A percentile compares a stretch with the other conserved stretches of the same genome.
These are phyloP conservation scores for Aphaenogaster floridana DNA, from an alignment of 1,140 invertebrate genomes.

Conservation along the genomic window DNA sequence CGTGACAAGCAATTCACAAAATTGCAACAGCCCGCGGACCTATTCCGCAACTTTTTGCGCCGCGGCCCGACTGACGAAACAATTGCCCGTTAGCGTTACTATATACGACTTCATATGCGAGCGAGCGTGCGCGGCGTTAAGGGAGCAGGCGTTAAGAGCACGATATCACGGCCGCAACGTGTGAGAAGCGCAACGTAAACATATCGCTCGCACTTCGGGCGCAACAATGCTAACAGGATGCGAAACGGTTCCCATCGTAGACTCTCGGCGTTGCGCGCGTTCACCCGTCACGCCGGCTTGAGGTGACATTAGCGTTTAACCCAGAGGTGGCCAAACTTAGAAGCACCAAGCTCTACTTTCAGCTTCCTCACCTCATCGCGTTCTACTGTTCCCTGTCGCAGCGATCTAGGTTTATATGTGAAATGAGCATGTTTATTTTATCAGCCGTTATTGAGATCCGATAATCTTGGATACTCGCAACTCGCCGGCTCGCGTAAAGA, in stretches of 20 bases:
- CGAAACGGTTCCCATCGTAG: constrained; percentile 24
- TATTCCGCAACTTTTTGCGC: constrained; percentile 49
- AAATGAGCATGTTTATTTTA: too few species aligned
- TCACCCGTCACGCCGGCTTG: neutral
- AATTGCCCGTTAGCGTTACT: constrained; percentile 49
- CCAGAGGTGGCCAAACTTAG: too few species aligned
- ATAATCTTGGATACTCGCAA: too few species aligned
- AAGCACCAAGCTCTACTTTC: too few species aligned
- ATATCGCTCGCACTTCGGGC: constrained; percentile 18
- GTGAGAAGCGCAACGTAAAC: constrained; percentile 27
- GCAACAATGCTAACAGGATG: constrained; percentile 18
- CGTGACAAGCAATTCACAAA: constrained; percentile 61
- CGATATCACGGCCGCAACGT: constrained; percentile 4
- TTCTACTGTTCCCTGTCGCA: too few species aligned
- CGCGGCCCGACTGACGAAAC: constrained; percentile 49
- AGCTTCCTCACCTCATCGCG: too few species aligned
- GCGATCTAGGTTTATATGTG: too few species aligned
- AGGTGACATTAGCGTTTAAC: constrained; percentile 5
- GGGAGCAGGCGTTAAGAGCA: neutral
- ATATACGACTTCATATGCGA: constrained; percentile 9
- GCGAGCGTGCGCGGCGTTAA: constrained; percentile 9
- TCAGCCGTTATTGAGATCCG: too few species aligned
- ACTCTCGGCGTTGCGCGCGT: neutral
- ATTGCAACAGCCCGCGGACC: constrained; percentile 61
- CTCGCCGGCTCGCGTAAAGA: too few species aligned